These are phyloP conservation scores for Rhogogaster chlorosoma DNA, from an alignment of 2,888 invertebrate species.

Conservation along the genomic window DNA sequence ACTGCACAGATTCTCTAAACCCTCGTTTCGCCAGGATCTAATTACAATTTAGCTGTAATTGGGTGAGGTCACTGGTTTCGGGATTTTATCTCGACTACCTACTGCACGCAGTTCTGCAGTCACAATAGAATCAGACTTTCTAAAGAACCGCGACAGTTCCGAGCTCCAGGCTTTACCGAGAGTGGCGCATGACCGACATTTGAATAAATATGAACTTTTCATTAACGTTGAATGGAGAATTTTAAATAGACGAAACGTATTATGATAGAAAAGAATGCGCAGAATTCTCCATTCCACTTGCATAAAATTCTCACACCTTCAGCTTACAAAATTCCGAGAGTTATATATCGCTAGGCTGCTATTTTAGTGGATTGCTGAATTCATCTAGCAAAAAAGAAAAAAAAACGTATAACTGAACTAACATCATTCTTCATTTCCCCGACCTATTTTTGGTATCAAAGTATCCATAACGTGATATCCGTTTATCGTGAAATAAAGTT, in stretches of 20 bases:
- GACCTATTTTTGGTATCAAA: not conserved
- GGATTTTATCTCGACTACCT: constrained; percentile 19
- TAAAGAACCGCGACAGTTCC: constrained; percentile 35
- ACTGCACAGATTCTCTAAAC: constrained; percentile 29
- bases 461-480: not conserved
- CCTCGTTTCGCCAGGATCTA: constrained; percentile 9
- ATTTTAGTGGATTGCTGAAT: too few relatives aligned
- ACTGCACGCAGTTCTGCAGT: constrained; percentile 4
- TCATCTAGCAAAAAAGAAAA: too few relatives aligned
- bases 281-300: not conserved
- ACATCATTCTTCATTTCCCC: too few relatives aligned
- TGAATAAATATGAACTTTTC: constrained; percentile 27
- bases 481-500: not conserved
- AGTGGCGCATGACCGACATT: not conserved
- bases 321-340: not conserved
- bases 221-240: not conserved
- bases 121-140: constrained; percentile 29
- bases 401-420: too few relatives aligned
- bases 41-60: constrained; percentile 39
- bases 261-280: not conserved
- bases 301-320: not conserved
- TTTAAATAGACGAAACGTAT: constrained; percentile 4
- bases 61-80: constrained; percentile 31
- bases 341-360: not conserved
- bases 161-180: not conserved